A percentile compares a stretch with the other conserved stretches of the same genome.
Evolutionary conservation across 2,888 invertebrate species (phyloP).

Genomic region (Cataglyphis altisquamis): DNA sequence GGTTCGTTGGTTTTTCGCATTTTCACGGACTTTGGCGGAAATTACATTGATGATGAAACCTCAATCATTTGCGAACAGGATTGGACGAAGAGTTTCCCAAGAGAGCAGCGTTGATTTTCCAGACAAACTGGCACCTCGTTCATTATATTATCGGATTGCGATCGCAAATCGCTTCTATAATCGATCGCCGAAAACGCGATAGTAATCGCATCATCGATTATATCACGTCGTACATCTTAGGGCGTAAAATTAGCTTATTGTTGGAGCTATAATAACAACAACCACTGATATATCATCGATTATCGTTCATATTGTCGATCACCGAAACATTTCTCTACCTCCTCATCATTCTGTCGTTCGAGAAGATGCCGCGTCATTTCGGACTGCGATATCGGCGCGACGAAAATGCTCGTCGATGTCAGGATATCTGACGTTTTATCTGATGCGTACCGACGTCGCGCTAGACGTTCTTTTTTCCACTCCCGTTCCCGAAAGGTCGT

Average conservation of each 20-base stretch:
- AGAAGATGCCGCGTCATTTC: constrained; percentile 48
- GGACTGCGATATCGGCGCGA: constrained; percentile 40
- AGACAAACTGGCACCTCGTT: constrained; percentile 23
- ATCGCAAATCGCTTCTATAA: constrained; percentile 12
- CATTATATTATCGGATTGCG: constrained; percentile 39
- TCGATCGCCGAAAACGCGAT: constrained; percentile 26
- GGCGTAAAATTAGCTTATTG: constrained; percentile 14
- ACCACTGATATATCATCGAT: constrained; percentile 17
- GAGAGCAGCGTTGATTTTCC: constrained; percentile 35
- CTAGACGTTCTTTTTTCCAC: background rate
- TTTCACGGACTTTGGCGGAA: background rate
- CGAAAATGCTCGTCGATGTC: constrained; percentile 42
- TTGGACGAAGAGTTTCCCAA: background rate
- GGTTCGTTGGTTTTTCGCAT: background rate
- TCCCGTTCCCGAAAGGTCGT: constrained; percentile 64
- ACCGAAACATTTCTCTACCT: constrained; percentile 53
- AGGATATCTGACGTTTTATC: constrained; percentile 52
- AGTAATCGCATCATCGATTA: constrained; percentile 5
- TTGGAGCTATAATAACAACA: constrained; percentile 12
- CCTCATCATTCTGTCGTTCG: constrained; percentile 12
- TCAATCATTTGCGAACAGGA: constrained; percentile 21
- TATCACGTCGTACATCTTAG: background rate
- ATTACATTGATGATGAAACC: constrained; percentile 24
- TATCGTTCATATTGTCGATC: constrained; percentile 27
- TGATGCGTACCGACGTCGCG: constrained; percentile 31